Percentiles rank a stretch among this genome's conserved stretches.
Evolutionary conservation across 2,888 invertebrate species (phyloP).

Genomic region (Drosophila ochracea): DNA sequence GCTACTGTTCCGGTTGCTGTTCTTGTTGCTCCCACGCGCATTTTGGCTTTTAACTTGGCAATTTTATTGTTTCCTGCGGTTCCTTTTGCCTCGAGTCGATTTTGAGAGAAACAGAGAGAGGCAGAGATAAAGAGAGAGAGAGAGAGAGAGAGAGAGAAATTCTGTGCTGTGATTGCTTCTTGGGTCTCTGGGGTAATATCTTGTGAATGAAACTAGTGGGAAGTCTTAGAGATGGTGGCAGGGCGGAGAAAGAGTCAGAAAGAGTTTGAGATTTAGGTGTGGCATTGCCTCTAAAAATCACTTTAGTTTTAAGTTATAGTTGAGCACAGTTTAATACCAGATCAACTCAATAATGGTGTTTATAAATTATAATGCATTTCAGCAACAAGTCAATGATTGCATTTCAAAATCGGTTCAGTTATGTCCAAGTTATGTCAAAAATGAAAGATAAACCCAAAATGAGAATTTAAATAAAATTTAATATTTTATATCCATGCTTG

Average conservation of each 20-base stretch:
- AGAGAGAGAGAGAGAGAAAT: not conserved
- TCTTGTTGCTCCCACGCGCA: constrained; percentile 17
- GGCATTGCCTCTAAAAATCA: not conserved
- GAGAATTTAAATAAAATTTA: not conserved
- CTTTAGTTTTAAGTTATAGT: not conserved
- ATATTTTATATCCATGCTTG: not conserved
- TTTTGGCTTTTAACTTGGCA: constrained; percentile 58
- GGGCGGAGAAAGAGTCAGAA: not conserved
- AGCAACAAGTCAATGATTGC: not conserved
- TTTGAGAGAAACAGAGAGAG: not conserved
- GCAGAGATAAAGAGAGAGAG: not conserved
- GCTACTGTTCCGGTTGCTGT: constrained; percentile 63
- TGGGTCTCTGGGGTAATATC: constrained; percentile 59
- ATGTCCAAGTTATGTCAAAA: not conserved
- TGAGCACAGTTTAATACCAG: not conserved
- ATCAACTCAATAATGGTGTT: not conserved
- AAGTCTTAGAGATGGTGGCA: not conserved
- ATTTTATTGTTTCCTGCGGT: constrained; percentile 69
- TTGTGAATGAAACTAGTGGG: constrained; percentile 44
- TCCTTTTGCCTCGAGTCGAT: constrained; percentile 9
- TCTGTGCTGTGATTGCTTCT: constrained; percentile 14
- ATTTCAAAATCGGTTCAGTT: not conserved
- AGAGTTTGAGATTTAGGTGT: not conserved
- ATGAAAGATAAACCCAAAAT: not conserved
- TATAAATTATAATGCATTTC: not conserved